These are phyloP conservation scores for Archivesica marissinica DNA, from an alignment of 1,140 invertebrate genomes.

Conservation along the genomic window DNA sequence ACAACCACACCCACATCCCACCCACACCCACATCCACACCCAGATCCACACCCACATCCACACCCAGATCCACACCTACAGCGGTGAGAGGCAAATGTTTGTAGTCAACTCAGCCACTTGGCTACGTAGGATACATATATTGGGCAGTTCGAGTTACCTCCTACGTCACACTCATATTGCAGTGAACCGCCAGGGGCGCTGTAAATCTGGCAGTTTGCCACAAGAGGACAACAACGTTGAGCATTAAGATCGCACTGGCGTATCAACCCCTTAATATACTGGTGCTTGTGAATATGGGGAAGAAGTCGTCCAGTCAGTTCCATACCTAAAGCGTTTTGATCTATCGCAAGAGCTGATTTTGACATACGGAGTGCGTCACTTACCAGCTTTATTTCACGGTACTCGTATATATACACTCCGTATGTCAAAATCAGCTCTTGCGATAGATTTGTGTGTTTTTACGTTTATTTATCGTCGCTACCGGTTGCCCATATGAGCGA, in stretches of 20 bases:
- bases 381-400: slow-evolving; percentile 77
- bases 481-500: too few species aligned
- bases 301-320: slow-evolving; percentile 80
- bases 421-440: too few species aligned
- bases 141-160: slow-evolving; percentile 57
- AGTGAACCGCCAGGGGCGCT: slow-evolving; percentile 77
- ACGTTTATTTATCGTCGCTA: too few species aligned
- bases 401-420: slow-evolving; percentile 88
- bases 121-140: too few species aligned
- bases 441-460: too few species aligned
- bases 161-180: slow-evolving; percentile 74
- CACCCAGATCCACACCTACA: too few species aligned
- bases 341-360: slow-evolving; percentile 69
- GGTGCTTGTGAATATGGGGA: slow-evolving; percentile 73
- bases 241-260: slow-evolving; percentile 85
- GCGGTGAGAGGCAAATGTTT: too few species aligned
- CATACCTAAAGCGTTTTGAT: slow-evolving; percentile 72
- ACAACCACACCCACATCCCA: too few species aligned
- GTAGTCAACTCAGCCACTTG: too few species aligned
- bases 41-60: too few species aligned
- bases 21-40: too few species aligned
- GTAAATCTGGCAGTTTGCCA: slow-evolving; percentile 87
- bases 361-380: slow-evolving; percentile 78
- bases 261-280: slow-evolving; percentile 74
- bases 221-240: slow-evolving; percentile 88